A percentile compares a stretch with the other conserved stretches of the same genome.
These are phyloP conservation scores for Anguilla megastoma DNA, from an alignment of 2,797 vertebrate species.

Conservation along the genomic window DNA sequence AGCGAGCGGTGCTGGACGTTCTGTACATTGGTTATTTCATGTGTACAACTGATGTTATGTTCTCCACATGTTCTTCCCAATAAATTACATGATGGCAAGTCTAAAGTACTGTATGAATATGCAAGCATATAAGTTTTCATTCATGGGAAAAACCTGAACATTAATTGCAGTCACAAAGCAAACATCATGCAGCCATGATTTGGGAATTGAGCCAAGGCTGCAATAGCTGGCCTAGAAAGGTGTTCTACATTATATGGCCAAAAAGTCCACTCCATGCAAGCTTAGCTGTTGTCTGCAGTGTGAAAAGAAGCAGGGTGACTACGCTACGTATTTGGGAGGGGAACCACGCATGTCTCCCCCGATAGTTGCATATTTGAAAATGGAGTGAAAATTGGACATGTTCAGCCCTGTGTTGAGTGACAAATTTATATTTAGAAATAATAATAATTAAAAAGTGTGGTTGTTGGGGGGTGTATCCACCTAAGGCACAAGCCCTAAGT, in stretches of 20 bases:
- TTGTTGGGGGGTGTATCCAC: not conserved
- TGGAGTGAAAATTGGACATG: no score
- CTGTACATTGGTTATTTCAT: no score
- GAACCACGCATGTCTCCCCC: no score
- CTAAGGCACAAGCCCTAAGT: not conserved
- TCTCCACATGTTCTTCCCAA: not conserved
- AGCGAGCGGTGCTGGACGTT: no score
- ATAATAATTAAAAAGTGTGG: not conserved
- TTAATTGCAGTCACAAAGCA: not conserved
- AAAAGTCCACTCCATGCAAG: no score
- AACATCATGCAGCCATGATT: not conserved
- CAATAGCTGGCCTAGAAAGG: not conserved
- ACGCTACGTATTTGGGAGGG: no score
- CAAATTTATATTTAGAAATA: no score
- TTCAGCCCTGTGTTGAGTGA: no score
- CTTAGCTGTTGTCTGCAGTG: no score
- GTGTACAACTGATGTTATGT: not conserved
- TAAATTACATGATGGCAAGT: not conserved
- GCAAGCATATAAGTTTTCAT: not conserved
- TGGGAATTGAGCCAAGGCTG: not conserved
- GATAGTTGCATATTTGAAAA: no score
- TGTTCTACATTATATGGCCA: constrained; percentile 1
- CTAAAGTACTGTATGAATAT: not conserved
- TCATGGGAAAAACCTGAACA: not conserved
- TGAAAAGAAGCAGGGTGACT: no score